Evolutionary conservation across 2,797 vertebrate genomes (phyloP).

Genomic region (Acanthis flammea): DNA sequence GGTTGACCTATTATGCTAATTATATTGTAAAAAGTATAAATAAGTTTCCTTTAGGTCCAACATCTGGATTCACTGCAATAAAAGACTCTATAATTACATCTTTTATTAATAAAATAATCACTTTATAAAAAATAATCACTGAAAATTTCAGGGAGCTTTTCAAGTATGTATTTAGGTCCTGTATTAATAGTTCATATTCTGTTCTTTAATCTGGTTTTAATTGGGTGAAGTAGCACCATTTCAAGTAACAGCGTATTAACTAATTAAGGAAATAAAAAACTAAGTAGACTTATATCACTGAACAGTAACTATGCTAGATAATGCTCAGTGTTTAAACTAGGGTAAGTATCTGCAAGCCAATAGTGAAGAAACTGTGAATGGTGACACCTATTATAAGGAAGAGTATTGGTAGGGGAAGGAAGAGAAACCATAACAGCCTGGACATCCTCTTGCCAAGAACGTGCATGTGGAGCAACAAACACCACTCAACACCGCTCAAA

Average conservation of each 20-base stretch:
- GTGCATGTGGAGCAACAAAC: neutral
- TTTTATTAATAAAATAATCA: neutral
- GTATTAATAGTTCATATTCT: neutral
- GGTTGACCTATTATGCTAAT: neutral
- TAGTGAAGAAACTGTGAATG: neutral
- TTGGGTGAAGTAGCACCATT: neutral
- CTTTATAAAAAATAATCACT: neutral
- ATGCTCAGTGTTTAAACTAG: neutral
- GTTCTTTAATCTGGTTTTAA: neutral
- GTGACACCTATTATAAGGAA: neutral
- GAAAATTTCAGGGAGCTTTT: neutral
- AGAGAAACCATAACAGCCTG: neutral
- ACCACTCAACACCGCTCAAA: neutral
- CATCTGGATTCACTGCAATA: neutral
- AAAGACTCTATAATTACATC: neutral
- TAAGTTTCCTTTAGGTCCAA: neutral
- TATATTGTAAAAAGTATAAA: neutral
- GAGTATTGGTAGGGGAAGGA: neutral
- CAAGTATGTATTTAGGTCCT: neutral
- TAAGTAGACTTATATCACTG: neutral
- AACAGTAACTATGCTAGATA: neutral
- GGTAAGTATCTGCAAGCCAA: neutral
- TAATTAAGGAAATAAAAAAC: neutral
- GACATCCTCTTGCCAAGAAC: neutral
- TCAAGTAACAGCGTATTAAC: neutral